Evolutionary conservation across 2,797 vertebrate genomes (phyloP), one percentile per base, ranked within the genome.

Genomic region (Sylvilagus floridanus): DNA sequence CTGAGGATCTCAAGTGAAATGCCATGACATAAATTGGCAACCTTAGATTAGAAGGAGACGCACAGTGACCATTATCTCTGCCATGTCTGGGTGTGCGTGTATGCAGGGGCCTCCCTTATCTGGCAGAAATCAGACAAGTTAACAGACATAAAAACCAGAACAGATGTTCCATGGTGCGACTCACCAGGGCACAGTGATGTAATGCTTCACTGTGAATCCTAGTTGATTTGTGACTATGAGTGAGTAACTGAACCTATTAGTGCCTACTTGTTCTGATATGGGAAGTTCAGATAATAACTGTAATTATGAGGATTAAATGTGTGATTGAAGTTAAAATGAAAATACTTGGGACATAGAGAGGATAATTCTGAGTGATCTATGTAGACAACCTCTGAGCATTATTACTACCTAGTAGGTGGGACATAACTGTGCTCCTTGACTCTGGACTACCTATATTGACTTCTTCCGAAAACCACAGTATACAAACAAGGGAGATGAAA

Each of bases 271-370:
- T 84, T 85, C 87, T 92, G 60, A 1, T 11, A 17, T 12, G 57
- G 71, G 72, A 54, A 37, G 9, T 2, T n/a, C 19, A 6, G 7
- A 42, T 68, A 24, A 35, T 84, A 63, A 57, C 63, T 17, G 35
- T 52, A 57, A 77, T 30, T 66, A 94, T 26, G 47, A 90, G 82
- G 76, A 92, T 95, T 97, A 95, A 97, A 78, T 84, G 50, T 42
- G 35, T 52, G 75, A 37, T 2, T 62, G 30, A 9, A 32, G 6
- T 57, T 82, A 63, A 78, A n/a, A 68, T 52, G 73, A 63, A 78
- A 32, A 35, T 54, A 9, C 2, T 35, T 77, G 63, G 2, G 54
- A 60, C 5, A 5, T 1, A 0, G 11, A 66, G 7, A 66, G 26
- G 17, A 69, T 7, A 82, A 52, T 60, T 82, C 30, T 9, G 62